Evolutionary conservation across 2,888 invertebrate genomes (phyloP).

Genomic region (Nebria brevicollis): DNA sequence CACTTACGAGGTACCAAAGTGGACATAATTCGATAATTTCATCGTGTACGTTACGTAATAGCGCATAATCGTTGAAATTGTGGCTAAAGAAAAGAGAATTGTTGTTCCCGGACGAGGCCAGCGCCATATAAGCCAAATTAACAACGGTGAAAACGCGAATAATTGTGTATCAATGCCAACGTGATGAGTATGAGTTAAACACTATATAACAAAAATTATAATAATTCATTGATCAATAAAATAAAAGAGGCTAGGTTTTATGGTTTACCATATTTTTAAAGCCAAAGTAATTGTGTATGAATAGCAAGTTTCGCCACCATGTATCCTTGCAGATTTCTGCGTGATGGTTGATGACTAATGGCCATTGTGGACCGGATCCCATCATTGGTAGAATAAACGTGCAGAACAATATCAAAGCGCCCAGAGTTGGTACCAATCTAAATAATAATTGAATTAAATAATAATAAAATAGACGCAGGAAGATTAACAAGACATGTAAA

Average conservation of each 20-base stretch:
- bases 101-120: constrained; percentile 68
- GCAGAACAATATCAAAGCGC: constrained; percentile 73
- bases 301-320: constrained; percentile 78
- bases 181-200: constrained; percentile 77
- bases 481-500: too few species aligned
- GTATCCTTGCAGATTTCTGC: constrained; percentile 73
- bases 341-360: constrained; percentile 73
- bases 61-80: constrained; percentile 69
- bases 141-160: constrained; percentile 70
- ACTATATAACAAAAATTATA: constrained; percentile 61
- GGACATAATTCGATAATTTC: constrained; percentile 72
- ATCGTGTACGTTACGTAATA: constrained; percentile 71
- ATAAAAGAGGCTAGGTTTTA: neutral
- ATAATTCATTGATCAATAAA: constrained; percentile 5
- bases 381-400: constrained; percentile 72
- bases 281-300: constrained; percentile 78
- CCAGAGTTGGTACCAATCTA: constrained; percentile 72
- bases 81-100: constrained; percentile 63
- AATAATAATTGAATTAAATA: too few species aligned
- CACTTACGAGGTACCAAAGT: constrained; percentile 76
- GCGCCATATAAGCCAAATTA: constrained; percentile 70
- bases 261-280: constrained; percentile 73
- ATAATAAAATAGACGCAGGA: too few species aligned
- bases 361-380: constrained; percentile 76
- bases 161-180: constrained; percentile 77